These are phyloP conservation scores for Arrhamphus sclerolepis DNA, from an alignment of 2,797 vertebrate genomes.

Conservation along the genomic window DNA sequence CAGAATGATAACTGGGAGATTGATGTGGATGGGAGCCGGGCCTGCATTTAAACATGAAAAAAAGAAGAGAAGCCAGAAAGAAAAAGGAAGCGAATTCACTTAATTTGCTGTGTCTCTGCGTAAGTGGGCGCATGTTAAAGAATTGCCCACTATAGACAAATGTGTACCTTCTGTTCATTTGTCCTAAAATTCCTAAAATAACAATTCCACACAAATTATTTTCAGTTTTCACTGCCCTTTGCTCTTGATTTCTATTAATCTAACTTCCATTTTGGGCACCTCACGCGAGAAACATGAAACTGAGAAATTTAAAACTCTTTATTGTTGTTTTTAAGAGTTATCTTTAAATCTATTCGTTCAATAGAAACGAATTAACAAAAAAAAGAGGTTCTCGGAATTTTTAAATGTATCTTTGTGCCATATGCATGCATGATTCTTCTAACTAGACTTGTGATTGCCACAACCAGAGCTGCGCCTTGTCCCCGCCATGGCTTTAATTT, in stretches of 20 bases:
- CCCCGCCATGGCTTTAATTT: slow-evolving; percentile 93
- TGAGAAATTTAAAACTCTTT: too few species aligned
- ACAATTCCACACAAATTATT: too few species aligned
- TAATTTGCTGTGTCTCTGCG: not conserved
- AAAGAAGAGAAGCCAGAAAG: not conserved
- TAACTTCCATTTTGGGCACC: too few species aligned
- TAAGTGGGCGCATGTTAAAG: not conserved
- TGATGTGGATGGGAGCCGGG: slow-evolving; percentile 54
- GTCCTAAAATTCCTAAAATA: too few species aligned
- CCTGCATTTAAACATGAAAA: slow-evolving; percentile 17
- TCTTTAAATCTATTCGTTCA: slow-evolving; percentile 15
- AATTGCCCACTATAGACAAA: too few species aligned
- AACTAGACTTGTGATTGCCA: slow-evolving; percentile 54
- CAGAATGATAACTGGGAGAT: slow-evolving; percentile 77
- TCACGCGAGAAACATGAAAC: too few species aligned
- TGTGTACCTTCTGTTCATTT: too few species aligned
- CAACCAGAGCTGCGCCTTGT: slow-evolving; percentile 37
- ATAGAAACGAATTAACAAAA: slow-evolving; percentile 5
- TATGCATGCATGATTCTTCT: slow-evolving; percentile 32
- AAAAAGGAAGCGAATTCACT: not conserved
- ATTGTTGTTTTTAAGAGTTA: not conserved
- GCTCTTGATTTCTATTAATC: too few species aligned
- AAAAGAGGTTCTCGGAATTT: slow-evolving; percentile 6
- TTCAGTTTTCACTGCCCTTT: too few species aligned
- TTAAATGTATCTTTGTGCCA: slow-evolving; percentile 36